Base-by-base conservation (phyloP, 2,113 vertebrate species). In the Elephas maximus region DNA sequence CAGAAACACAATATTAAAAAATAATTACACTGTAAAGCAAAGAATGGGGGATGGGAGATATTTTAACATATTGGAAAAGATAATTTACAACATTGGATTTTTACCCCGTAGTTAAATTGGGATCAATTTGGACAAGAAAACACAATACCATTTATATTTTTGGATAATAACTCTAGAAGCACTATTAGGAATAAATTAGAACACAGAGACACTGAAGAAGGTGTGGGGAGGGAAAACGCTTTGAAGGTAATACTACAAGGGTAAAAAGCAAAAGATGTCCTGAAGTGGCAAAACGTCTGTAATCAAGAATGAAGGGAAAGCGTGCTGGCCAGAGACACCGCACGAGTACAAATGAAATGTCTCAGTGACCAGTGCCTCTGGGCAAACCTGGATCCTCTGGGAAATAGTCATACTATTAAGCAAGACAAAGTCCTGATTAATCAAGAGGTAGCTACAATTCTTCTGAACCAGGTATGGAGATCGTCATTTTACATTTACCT, bases 341-440 rank as follows among this genome's bases (percentile, higher is more conserved):
- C 14, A 73, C 2, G 1, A 95, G 37, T 9, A 84, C 21, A 48
- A 73, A 17, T 65, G 14, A 95, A 86, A 65, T 23, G n/a, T 86
- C 84, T 76, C 71, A 51, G 45, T 23, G 2, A 71, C 45, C 6
- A 79, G 9, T 8, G 30, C n/a, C 74, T 8, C n/a, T 82, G 30
- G 51, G 30, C 65, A 88, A 74, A 87, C 11, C 44, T 44, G 9
- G 8, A 20, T 67, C 37, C 48, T 83, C 77, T 76, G 41, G 83
- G 76, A 96, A 74, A 48, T 6, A 24, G 37, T 30, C 15, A 65
- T 23, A 20, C 21, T 37, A 77, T 73, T 65, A 82, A 77, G 14
- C 21, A 10, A 88, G 67, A 85, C 28, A 62, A 87, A 67, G 44
- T 80, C 80, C 60, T 95, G 28, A 93, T 60, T 30, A 63, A 97